Percentiles rank a stretch among this genome's conserved stretches.
Conservation (phyloP, 92 coral and sea anemone species). For the Meandrina meandrites region DNA sequence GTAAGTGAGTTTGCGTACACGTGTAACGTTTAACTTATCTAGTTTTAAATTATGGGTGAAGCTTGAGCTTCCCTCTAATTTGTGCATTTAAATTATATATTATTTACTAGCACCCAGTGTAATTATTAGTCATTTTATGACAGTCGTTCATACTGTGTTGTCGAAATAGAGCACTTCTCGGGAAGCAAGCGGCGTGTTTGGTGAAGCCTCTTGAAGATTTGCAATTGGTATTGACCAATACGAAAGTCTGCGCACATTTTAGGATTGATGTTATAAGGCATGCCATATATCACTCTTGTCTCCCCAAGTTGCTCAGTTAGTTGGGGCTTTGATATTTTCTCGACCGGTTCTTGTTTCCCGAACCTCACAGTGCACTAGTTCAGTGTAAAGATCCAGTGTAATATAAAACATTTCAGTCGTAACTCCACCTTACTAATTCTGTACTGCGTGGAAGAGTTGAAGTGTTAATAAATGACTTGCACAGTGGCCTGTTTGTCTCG, state of each 20-base stretch:
- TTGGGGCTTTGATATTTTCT: neutral
- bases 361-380: neutral
- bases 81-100: neutral
- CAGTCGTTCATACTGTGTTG: neutral
- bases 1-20: neutral
- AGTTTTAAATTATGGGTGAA: neutral
- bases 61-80: neutral
- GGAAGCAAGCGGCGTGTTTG: neutral
- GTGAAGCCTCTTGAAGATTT: neutral
- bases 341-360: neutral
- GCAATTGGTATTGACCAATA: neutral
- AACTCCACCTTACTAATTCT: neutral
- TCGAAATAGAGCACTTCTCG: neutral
- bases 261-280: no score
- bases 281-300: no score
- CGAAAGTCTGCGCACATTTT: neutral
- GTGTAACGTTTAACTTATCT: slow-evolving; percentile 1
- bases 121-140: neutral
- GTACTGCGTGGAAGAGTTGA: neutral
- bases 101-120: neutral
- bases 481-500: neutral
- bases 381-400: neutral
- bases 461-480: slow-evolving; percentile 13
- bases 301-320: neutral
- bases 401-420: neutral